Conservation (phyloP, 2,113 vertebrate species). For the Dinomys branickii region DNA sequence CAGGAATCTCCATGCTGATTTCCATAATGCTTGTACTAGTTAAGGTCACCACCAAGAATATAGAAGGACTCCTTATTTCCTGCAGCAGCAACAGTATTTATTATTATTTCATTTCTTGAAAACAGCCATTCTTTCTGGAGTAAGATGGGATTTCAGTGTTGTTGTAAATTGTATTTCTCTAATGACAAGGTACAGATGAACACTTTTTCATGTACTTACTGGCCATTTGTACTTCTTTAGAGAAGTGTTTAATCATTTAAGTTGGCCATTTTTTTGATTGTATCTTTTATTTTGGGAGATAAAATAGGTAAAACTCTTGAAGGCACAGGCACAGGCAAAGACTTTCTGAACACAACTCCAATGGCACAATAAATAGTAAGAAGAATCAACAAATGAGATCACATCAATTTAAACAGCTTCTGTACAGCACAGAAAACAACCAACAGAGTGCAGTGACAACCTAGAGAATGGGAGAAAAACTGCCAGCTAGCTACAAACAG, state of each 20-base stretch:
- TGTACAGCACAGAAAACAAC: background rate
- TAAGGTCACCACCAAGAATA: background rate
- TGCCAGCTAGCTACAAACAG: background rate
- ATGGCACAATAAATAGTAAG: background rate
- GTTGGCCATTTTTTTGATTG: background rate
- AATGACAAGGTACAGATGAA: background rate
- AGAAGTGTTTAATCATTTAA: background rate
- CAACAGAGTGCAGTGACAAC: background rate
- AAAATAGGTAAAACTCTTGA: background rate
- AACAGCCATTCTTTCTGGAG: background rate
- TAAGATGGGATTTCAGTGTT: background rate
- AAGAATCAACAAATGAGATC: background rate
- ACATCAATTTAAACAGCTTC: background rate
- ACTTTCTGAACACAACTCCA: background rate
- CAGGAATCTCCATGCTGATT: background rate
- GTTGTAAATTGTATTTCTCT: background rate
- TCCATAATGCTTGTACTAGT: background rate
- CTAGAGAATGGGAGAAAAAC: background rate
- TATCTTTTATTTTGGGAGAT: background rate
- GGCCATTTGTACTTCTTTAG: background rate
- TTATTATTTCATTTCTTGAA: background rate
- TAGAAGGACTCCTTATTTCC: background rate
- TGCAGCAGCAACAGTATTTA: background rate
- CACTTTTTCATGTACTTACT: background rate
- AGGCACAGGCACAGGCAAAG: background rate